A percentile compares a stretch with the other conserved stretches of the same genome.
Conservation (phyloP, 2,888 invertebrate species). For the Gnatocerus cornutus region DNA sequence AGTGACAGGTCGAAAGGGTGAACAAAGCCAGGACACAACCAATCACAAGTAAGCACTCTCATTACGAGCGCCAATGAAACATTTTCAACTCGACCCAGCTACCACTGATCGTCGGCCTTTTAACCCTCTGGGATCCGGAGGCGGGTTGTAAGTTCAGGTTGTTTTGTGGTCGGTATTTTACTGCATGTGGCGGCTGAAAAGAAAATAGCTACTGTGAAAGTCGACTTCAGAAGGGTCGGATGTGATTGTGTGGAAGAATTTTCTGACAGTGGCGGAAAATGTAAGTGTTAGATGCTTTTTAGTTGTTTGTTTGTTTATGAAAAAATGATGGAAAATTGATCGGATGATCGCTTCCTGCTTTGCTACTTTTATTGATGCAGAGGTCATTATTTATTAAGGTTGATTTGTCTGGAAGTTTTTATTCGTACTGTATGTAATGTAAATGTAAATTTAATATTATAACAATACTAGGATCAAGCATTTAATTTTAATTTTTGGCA, state of each 20-base stretch:
- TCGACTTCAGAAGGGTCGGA: conserved; percentile 21
- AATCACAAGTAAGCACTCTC: conserved; percentile 41
- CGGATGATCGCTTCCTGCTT: neutral
- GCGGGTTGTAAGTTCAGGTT: conserved; percentile 58
- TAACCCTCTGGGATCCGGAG: conserved; percentile 61
- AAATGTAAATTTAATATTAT: too few relatives aligned
- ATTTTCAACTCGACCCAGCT: conserved; percentile 55
- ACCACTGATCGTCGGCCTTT: conserved; percentile 65
- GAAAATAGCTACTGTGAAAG: conserved; percentile 29
- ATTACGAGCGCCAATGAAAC: conserved; percentile 55
- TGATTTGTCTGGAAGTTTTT: too few relatives aligned
- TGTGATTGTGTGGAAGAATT: conserved; percentile 19
- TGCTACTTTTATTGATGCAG: neutral
- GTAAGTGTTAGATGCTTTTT: conserved; percentile 18
- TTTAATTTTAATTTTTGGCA: too few relatives aligned
- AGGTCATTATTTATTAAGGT: neutral
- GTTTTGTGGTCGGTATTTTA: conserved; percentile 47
- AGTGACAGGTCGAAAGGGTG: conserved; percentile 66
- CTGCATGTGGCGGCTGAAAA: conserved; percentile 31
- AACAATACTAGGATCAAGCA: too few relatives aligned
- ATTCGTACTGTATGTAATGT: too few relatives aligned
- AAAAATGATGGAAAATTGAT: neutral
- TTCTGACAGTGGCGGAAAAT: neutral
- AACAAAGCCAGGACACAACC: conserved; percentile 60
- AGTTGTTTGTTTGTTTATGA: neutral